Conservation (phyloP, 2,888 invertebrate genomes). For the Allacma fusca region DNA sequence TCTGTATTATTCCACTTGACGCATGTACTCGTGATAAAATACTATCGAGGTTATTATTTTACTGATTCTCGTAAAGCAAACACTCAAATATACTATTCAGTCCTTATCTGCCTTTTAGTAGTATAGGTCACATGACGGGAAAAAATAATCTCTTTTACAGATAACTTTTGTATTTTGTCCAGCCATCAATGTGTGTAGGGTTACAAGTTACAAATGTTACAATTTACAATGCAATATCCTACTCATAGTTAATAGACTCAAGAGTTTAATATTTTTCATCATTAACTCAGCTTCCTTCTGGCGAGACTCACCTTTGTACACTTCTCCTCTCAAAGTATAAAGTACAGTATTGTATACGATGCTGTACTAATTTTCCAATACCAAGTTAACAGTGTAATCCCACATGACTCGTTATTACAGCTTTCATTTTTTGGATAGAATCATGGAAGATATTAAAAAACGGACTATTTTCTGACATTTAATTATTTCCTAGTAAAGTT, state of each 20-base stretch:
- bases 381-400: no score
- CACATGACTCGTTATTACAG: conserved; percentile 4
- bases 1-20: conserved; percentile 8
- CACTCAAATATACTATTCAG: neutral
- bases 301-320: no score
- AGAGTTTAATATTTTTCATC: no score
- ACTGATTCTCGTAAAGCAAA: neutral
- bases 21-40: neutral
- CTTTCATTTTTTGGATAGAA: neutral
- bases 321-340: no score
- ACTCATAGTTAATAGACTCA: no score
- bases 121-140: conserved; percentile 8
- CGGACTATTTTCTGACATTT: conserved; percentile 7
- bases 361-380: no score
- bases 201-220: no score
- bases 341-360: no score
- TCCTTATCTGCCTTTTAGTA: neutral
- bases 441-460: conserved; percentile 1
- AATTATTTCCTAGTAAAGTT: neutral
- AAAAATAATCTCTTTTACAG: neutral
- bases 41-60: neutral
- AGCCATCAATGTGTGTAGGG: neutral
- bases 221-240: no score
- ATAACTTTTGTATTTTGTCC: conserved; percentile 1
- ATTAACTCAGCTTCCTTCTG: no score